Conservation (phyloP, 2,888 invertebrate species). For the Halictus quadricinctus region DNA sequence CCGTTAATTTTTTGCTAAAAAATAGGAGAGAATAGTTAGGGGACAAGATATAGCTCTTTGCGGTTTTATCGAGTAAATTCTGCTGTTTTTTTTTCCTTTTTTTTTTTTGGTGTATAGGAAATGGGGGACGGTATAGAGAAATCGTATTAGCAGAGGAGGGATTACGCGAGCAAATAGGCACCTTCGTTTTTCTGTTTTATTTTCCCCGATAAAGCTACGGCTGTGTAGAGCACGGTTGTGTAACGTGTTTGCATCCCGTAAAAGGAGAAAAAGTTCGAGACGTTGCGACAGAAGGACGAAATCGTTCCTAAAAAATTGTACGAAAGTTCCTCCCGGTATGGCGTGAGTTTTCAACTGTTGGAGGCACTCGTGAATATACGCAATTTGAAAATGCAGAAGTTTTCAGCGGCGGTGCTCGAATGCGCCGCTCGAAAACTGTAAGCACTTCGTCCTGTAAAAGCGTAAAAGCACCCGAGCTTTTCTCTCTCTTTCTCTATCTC, state of each 20-base stretch:
- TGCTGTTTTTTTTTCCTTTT: not conserved
- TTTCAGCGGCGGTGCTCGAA: constrained; percentile 13
- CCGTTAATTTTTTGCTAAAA: not conserved
- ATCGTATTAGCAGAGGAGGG: not conserved
- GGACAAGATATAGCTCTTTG: not conserved
- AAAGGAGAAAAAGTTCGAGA: constrained; percentile 28
- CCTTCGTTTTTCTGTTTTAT: constrained; percentile 1
- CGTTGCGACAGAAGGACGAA: not conserved
- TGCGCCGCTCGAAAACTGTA: constrained; percentile 27
- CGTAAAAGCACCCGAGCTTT: constrained; percentile 9
- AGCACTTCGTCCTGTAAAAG: constrained; percentile 25
- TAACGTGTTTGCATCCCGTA: not conserved
- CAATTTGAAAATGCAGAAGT: constrained; percentile 45
- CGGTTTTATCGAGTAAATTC: not conserved
- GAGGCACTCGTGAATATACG: constrained; percentile 24
- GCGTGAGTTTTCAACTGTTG: constrained; percentile 24
- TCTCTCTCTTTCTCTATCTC: not conserved
- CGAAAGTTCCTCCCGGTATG: constrained; percentile 12
- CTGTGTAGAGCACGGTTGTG: not conserved
- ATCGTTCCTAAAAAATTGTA: constrained; percentile 41
- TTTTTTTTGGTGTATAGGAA: not conserved
- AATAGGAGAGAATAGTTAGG: not conserved
- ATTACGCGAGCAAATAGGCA: not conserved
- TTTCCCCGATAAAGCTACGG: constrained; percentile 2
- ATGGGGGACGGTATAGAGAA: not conserved